Evolutionary conservation across 2,797 vertebrate species (phyloP).

Genomic region (Prunella strophiata): DNA sequence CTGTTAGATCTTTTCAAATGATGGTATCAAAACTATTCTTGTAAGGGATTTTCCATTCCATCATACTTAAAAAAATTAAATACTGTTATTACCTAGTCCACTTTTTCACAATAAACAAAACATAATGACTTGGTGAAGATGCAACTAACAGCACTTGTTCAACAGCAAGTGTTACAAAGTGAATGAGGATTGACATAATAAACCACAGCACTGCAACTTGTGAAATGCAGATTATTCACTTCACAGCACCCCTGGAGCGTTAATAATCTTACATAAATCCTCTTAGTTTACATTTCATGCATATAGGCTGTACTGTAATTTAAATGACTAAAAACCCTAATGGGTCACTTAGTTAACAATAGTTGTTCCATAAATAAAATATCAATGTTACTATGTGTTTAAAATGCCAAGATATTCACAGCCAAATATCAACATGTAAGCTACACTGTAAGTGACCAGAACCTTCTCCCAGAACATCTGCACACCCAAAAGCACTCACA

Average conservation of each 20-base stretch:
- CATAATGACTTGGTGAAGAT: background rate
- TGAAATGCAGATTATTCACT: slow-evolving; percentile 48
- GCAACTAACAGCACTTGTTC: slow-evolving; percentile 2
- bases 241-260: background rate
- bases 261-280: slow-evolving; percentile 32
- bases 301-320: background rate
- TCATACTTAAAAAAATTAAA: background rate
- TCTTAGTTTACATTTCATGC: background rate
- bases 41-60: background rate
- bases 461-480: background rate
- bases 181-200: slow-evolving; percentile 27
- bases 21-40: background rate
- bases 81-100: background rate
- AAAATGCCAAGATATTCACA: background rate
- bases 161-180: background rate
- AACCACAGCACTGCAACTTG: background rate
- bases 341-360: background rate
- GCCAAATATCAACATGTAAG: background rate
- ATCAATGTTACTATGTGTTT: background rate
- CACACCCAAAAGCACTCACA: background rate
- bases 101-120: background rate
- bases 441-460: background rate
- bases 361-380: background rate
- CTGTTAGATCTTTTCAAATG: background rate
- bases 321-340: slow-evolving; percentile 3